Base-by-base conservation (phyloP, 2,113 vertebrate species). In the Anas platyrhynchos region DNA sequence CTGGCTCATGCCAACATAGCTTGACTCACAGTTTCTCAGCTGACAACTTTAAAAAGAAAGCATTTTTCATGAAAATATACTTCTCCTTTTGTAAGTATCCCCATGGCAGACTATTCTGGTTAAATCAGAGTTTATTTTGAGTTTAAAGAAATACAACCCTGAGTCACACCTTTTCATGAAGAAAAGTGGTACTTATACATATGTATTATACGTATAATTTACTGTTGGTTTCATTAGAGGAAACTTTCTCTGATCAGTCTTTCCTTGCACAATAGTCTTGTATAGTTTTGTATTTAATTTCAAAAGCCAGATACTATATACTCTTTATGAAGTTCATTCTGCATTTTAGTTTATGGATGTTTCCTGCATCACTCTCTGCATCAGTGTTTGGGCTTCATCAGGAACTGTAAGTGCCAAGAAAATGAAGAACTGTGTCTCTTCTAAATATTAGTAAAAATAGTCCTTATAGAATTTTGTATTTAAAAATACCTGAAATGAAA, bases 381-480 rank as follows among this genome's bases (percentile, higher is more conserved):
- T 6, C 27, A 13, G 13, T n/a, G 17, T 34, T 38, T n/a, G 31
- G 26, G 27, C 46, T 82, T 58, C 50, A 50, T 14, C 26, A 71
- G 41, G 16, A 89, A 74, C 27, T 29, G 1, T 34, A 27, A 1
- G 2, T 32, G 29, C 10, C 16, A 32, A 79, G 75, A 82, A 88
- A 71, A 7, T 11, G 9, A n/a, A 88, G 41, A 13, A 74, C 22
- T 20, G 6, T 7, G 32, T 0, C 1, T 71, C 11, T 88, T 82
- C 36, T 54, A 62, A 79, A 66, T 36, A 38, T 16, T 13, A 1
- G 11, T 52, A 32, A 65, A 93, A 81, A n/a, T 6, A 69, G 18
- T 6, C 10, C 10, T 56, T 11, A 54, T 23, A 15, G 0, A 13
- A 69, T 71, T 85, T 48, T 4, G 1, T 26, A 32, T 15, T 26